Evolutionary conservation across 2,797 vertebrate genomes (phyloP), one percentile per base, ranked within the genome.

Genomic region (Sebastes reedi): DNA sequence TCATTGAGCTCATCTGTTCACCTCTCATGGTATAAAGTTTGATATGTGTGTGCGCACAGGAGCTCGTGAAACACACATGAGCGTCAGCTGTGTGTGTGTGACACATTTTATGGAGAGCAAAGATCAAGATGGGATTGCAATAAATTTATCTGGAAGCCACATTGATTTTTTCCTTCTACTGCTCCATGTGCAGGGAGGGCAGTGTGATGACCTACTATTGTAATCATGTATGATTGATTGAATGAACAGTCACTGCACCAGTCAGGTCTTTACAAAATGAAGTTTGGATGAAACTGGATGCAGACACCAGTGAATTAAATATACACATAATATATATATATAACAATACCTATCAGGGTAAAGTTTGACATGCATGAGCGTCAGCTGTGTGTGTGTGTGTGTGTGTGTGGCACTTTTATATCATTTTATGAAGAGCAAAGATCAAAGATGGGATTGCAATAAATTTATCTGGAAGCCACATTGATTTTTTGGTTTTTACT

Each of bases 1-100:
- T 86, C 80, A 87, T 85, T 82, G 79, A 80, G 82, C 71, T 74
- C 78, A 64, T 78, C 85, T 83, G 80, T 83, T 80, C 27, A 80
- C 72, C 65, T 72, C 27, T 52, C 68, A 55, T 72, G 68, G 42
- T 18, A 64, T 60, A 82, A 85, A 91, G 75, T 91, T 92, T 89
- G 73, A 83, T 72, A 46, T 75, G 78, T 71, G 65, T 58, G 24
- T 74, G 68, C 3, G 14, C 39, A 42, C 39, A 71, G 74, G 68
- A 88, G 77, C 81, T 67, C 8, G 27, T 75, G 65, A 79, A 65
- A 46, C 69, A 52, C 42, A 61, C 77, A 79, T 67, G 83, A 71
- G 70, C 82, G 56, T 83, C 80, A 85, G 67, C 82, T 46, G 42
- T 46, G 42, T 46, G 42, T 46, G 42, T 46, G 39, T 55, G 62